phyloP scores from a whole-genome alignment of 2,113 vertebrate species.

The Atrichornis clamosus region DNA sequence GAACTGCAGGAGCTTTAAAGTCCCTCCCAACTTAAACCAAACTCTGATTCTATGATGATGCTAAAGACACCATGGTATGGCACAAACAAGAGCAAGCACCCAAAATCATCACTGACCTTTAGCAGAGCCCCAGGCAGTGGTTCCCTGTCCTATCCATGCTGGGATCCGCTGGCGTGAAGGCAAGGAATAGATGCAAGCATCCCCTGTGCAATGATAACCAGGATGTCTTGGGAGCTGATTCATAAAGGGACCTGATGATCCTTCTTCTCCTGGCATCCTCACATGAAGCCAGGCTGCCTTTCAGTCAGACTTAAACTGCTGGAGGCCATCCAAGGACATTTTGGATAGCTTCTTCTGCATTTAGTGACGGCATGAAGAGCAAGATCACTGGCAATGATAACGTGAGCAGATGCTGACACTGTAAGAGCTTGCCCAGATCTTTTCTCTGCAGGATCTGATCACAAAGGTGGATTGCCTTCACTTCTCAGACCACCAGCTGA shows the following conservation, averaged over 20 bases:
- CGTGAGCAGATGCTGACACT: not conserved
- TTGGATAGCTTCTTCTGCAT: not conserved
- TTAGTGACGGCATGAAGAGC: not conserved
- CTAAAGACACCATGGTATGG: not conserved
- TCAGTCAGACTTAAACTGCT: not conserved
- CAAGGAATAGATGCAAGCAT: not conserved
- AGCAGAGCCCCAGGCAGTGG: not conserved
- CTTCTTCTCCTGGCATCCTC: not conserved
- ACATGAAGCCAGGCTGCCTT: not conserved
- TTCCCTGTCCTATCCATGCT: not conserved
- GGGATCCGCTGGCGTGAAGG: accelerated
- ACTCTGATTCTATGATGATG: not conserved
- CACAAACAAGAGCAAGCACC: not conserved
- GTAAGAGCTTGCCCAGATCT: not conserved
- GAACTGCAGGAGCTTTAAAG: not conserved
- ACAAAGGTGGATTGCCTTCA: not conserved
- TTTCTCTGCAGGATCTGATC: not conserved
- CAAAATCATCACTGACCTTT: not conserved
- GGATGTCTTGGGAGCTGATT: not conserved
- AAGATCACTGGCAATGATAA: accelerated
- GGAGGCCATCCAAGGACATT: not conserved
- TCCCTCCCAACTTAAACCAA: not conserved
- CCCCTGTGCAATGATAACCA: accelerated
- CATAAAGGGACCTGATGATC: not conserved
- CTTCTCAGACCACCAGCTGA: not conserved